These are phyloP conservation scores for Hyles vespertilio DNA, from an alignment of 1,140 invertebrate genomes.

Conservation along the genomic window DNA sequence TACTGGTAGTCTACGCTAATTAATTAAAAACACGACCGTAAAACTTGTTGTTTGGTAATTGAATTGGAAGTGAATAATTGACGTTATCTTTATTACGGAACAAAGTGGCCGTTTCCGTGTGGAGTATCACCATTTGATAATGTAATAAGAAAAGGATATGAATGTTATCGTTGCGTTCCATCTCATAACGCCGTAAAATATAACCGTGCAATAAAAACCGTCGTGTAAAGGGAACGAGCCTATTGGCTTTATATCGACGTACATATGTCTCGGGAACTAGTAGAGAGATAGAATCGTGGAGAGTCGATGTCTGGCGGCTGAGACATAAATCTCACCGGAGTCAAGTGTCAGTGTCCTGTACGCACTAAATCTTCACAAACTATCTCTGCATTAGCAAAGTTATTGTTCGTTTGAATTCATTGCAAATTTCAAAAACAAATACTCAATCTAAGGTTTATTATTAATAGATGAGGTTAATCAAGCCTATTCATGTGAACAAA, in stretches of 20 bases:
- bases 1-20: too few relatives aligned
- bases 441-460: too few relatives aligned
- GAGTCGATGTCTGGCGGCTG: slow-evolving; percentile 11
- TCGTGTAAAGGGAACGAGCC: slow-evolving; percentile 3
- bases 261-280: slow-evolving; percentile 5
- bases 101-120: slow-evolving; percentile 5
- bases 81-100: too few relatives aligned
- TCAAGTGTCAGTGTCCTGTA: slow-evolving; percentile 22
- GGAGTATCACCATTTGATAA: slow-evolving; percentile 12
- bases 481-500: too few relatives aligned
- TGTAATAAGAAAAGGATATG: too few relatives aligned
- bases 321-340: slow-evolving; percentile 27
- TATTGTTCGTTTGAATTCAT: slow-evolving; percentile 23
- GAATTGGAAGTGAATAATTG: too few relatives aligned
- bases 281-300: slow-evolving; percentile 12
- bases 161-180: too few relatives aligned
- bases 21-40: too few relatives aligned
- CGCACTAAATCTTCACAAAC: slow-evolving; percentile 25
- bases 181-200: neutral
- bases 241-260: slow-evolving; percentile 8
- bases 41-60: too few relatives aligned
- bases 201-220: slow-evolving; percentile 5
- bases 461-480: too few relatives aligned
- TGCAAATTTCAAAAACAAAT: slow-evolving; percentile 10
- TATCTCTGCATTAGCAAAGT: slow-evolving; percentile 18